Base-by-base conservation (phyloP, 2,797 vertebrate species). In the Acanthornis magna region DNA sequence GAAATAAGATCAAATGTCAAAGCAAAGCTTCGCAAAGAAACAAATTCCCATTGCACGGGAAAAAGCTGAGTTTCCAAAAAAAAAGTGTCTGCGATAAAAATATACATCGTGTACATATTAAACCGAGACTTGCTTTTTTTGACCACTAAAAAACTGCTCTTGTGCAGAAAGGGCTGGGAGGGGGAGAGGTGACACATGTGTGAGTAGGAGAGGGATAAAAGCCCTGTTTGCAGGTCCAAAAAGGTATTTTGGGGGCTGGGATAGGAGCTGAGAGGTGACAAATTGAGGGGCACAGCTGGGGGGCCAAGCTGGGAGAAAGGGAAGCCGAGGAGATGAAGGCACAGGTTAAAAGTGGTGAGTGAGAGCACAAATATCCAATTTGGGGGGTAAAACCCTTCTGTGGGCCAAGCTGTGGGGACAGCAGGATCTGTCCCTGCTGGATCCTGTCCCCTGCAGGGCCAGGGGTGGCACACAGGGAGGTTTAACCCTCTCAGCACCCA, bases 101-200 rank as follows among this genome's bases (percentile, higher is more conserved):
- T 63, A 57, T 9, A 6, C 11, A 1, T 26, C 0, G 0, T 26
- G 61, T 16, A 19, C 13, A 10, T 45, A n/a, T 47, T 70, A 40
- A n/a, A 57, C 32, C 40, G 20, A 43, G 38, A n/a, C 9, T 71
- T 47, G 2, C 5, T 36, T 54, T 16, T 68, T 72, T 43, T 66
- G 8, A 43, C 18, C 13, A 8, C 34, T 45, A 3, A 65, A 45
- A 40, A 57, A 5, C 5, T 70, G 25, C 3, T 40, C 3, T 57
- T 51, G 53, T 38, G 34, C 42, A 43, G 32, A 81, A 89, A 81
- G 42, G 16, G 5, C 32, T 45, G 3, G 0, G 5, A 54, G 4
- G 7, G 43, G 30, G 61, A 80, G 40, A 54, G 36, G 16, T 21
- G 30, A 16, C 13, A 22, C 7, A 2, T 26, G 8, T 26, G 29